Base-by-base conservation (phyloP, 2,113 vertebrate species). In the Protomyctophum bolini region DNA sequence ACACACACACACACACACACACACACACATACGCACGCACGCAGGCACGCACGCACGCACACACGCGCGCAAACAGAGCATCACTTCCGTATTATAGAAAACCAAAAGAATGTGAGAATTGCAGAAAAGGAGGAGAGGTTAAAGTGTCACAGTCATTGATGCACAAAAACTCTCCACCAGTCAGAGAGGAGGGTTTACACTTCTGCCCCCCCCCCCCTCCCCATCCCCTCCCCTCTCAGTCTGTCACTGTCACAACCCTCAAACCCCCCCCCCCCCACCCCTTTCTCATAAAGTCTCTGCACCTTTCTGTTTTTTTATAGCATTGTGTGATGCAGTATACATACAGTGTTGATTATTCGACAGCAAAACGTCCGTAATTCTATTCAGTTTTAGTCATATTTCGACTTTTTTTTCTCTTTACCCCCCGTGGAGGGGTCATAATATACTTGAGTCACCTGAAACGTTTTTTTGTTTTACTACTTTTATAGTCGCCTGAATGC, bases 121-220 rank as follows among this genome's bases (percentile, higher is more conserved):
- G 74, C 47, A 82, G 71, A 77, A 58, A 72, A 83, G 67, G 71
- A 15, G 51, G 55, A 89, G 85, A 80, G 87, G 86, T 77, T 80
- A 88, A 87, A 83, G 86, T 79, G 86, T 86, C 84, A 78, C 63
- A 84, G 73, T 64, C 74, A 85, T 77, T 87, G 63, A 47, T 81
- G 82, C 84, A 84, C 77, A 86, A 87, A 85, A 61, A 65, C 70
- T 72, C 70, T 72, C 65, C 45, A 64, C 73, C 83, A 77, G 65
- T 72, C 62, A 66, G 47, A 70, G 55, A 46, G 64, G 47, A 59
- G n/a, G 56, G 66, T 69, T 76, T 77, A 71, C 66, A 57, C 66
- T 70, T 80, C 77, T 49, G 65, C 67, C 70, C 59, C 56, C 48
- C 33, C 21, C 41, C 57, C 68, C 8, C 12, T 65, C 57, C 55